Base-by-base conservation (phyloP, 2,888 invertebrate species). In the Drosophila greeni region DNA sequence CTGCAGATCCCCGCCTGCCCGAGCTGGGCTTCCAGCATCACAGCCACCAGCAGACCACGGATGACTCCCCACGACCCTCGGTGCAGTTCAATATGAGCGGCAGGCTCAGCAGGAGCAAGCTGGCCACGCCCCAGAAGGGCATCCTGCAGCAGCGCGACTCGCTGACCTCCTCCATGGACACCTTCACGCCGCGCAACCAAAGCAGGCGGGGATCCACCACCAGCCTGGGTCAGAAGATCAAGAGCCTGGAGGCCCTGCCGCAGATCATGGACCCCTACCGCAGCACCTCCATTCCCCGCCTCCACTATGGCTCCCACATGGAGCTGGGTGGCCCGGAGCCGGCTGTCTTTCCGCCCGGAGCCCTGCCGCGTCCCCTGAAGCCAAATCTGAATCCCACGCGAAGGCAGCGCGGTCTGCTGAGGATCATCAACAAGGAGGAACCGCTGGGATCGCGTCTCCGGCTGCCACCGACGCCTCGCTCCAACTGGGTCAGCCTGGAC, bases 41-140 rank as follows among this genome's bases (percentile, higher is more conserved):
- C 9, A 4, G n/a, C 23, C 29, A 31, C 55, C 58, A n/a, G 33
- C 55, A 53, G 31, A 62, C 67, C 2, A 72, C 76, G 29, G 86
- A 88, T 42, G 87, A 88, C 53, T 88, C 87, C 3, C 87, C 86
- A 4, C 83, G 88, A 0, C 88, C 87, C 12, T 88, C 88, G 5
- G 88, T 88, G 4, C 88, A 88, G 62, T 88, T 88, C 55, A 85
- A 88, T 48, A 88, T 89, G 87, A 84, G 82, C 33, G 85, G 84
- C 0, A 69, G 85, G 0, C 75, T 81, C 20, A 85, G 78, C 62
- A 86, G 87, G 4, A 83, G 79, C 52, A 86, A 86, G 65, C 37
- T 80, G 60, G 77, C 85, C 47, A 80, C 80, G 31, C 81, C 82
- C 11, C 85, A 82, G 23, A 87, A 86, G 54, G 85, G 88, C 29